Evolutionary conservation across 1,140 invertebrate species (phyloP), one percentile per base, ranked within the genome.

Genomic region (Grapholita molesta): DNA sequence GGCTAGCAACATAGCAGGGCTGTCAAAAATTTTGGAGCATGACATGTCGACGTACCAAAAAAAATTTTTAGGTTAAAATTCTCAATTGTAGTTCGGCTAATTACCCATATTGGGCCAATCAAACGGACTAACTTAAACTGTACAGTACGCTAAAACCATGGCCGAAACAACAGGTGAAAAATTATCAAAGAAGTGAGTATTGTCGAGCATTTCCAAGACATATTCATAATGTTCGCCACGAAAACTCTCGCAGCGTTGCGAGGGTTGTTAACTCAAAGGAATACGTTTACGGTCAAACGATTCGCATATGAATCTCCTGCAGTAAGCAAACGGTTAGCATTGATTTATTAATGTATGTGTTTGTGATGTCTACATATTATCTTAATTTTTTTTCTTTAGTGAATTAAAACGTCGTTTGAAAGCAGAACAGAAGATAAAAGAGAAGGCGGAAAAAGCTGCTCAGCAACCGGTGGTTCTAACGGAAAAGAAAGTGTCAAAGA

Each of bases 391-490:
- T 84, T 79, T 53, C 94, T 95, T 64, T 84, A 99, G 98, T 95
- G 98, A 99, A 92, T 92, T 97, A 66, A 99, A 99, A 92, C 94
- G 98, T 52, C 93, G 97, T 30, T 80, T 96, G 53, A 99, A 99
- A 92, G 96, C 96, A 15, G 97, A 99, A 86, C 96, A 99, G 84
- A 99, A 99, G 85, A 95, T 95, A 7, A 97, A 98, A 85, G 97
- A 98, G 83, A 99, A 99, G 86, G 94, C 95, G n/a, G 96, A 97
- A 85, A 99, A 98, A 82, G 94, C 94, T 48, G 89, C 89, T 3
- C 91, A 84, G 66, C 80, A 88, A 64, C 85, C 89, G 30, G 80
- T 82, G 35, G 83, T 83, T 66, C 74, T 79, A 4, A 82, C 84
- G 38, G 88, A 92, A 66, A 90, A 92, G 64, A 83, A 83, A 65